Evolutionary conservation across 2,888 invertebrate species (phyloP), one percentile per base, ranked within the genome.

Genomic region (Diaprepes abbreviatus): DNA sequence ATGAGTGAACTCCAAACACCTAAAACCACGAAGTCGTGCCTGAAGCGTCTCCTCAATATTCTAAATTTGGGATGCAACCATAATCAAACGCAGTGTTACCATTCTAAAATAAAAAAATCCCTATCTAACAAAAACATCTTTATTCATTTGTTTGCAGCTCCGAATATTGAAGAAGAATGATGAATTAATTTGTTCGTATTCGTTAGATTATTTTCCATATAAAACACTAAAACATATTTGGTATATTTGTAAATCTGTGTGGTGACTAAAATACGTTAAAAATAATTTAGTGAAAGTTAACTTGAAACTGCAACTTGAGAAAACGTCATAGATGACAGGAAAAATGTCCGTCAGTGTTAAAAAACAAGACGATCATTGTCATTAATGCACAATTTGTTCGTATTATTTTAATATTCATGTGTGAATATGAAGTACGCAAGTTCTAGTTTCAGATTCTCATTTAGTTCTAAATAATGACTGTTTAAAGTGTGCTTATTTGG

Each of bases 291-390:
- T 59, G 66, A 66, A 66, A 66, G 66, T 66, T 63, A 12, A 45
- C 28, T 50, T 24, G 12, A 28, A 38, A 59, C 31, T 43, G 50
- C 43, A 66, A 58, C 58, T 31, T 50, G 57, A 57, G 58, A 52
- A 60, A 66, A 66, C 66, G 67, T 67, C 67, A 67, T 28, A 43
- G 7, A 40, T 62, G 66, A 58, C 66, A 66, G 59, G 52, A 55
- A 67, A 66, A 67, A 67, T 67, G 67, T 67, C 67, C 57, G 68
- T 68, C 63, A 63, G 48, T 63, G 63, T 63, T 63, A 68, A 68
- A 68, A 63, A 63, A 57, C 55, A 63, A 68, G 68, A 57, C 45
- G 38, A 57, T 62, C 67, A 52, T 59, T 66, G 58, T 62, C 24
- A 52, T 31, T 68, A 63, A 63, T 68, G 35, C 48, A 63, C 38